Evolutionary conservation across 2,888 invertebrate genomes (phyloP).

Genomic region (Zhuqinia jingwanae): DNA sequence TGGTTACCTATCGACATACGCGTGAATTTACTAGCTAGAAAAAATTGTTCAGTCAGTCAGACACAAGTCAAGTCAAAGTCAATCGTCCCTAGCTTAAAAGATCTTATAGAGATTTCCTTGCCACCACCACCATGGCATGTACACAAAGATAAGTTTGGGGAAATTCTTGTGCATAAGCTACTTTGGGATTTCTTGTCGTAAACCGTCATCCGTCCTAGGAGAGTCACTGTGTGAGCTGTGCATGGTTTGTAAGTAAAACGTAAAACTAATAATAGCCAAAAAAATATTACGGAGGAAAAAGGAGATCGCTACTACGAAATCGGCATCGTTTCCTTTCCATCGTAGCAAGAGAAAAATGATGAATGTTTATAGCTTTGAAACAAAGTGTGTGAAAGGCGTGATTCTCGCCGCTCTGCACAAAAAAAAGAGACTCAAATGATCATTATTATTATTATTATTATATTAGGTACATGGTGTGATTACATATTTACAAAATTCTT

Average conservation of each 20-base stretch:
- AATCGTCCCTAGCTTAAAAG: slow-evolving; percentile 47
- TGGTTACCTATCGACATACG: slow-evolving; percentile 63
- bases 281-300: slow-evolving; percentile 30
- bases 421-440: slow-evolving; percentile 14
- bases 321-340: slow-evolving; percentile 38
- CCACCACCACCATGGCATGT: slow-evolving; percentile 7
- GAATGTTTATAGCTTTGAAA: slow-evolving; percentile 76
- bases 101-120: slow-evolving; percentile 28
- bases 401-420: slow-evolving; percentile 12
- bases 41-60: slow-evolving; percentile 7
- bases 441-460: no score
- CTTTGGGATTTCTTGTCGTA: slow-evolving; percentile 63
- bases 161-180: slow-evolving; percentile 66
- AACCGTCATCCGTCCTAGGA: slow-evolving; percentile 48
- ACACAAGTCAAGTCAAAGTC: slow-evolving; percentile 44
- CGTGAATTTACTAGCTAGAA: slow-evolving; percentile 19
- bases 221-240: no score
- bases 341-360: slow-evolving; percentile 75
- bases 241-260: neutral
- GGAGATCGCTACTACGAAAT: slow-evolving; percentile 26
- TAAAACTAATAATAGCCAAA: slow-evolving; percentile 78
- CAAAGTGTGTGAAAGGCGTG: slow-evolving; percentile 76
- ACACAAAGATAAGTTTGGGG: slow-evolving; percentile 49
- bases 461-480: slow-evolving; percentile 21
- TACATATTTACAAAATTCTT: neutral